Base-by-base conservation (phyloP, 2,797 vertebrate genomes). In the Rhincodon typus region DNA sequence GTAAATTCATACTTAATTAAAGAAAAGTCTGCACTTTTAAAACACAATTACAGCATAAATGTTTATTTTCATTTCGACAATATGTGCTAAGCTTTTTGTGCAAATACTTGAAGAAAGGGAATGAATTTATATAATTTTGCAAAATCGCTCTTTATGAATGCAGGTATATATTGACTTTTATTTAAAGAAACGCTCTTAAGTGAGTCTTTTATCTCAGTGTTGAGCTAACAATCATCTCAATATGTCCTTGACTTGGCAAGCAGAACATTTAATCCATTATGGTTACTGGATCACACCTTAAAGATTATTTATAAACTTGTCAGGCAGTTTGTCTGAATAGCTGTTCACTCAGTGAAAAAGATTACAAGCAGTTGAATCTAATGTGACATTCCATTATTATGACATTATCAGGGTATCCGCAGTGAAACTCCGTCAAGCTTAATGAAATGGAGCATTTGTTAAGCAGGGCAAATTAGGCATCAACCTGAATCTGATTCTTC, bases 401-500 rank as follows among this genome's bases (percentile, higher is more conserved):
- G 66, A 93, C 90, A 93, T 53, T 95, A 95, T 57, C 27, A 95
- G 53, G 46, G 94, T n/a, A 57, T 23, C 90, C 90, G 69, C 90
- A 69, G 90, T 66, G 66, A 93, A 69, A 42, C 62, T 69, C 66
- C 42, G 66, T 27, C 90, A 67, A 69, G 46, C 70, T 95, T 77
- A 95, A 74, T 95, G 94, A 95, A 95, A 95, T 72, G 94, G 4
- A 95, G 15, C 30, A 74, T 95, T 77, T 95, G 72, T 34, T 72
- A 53, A 95, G 50, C 70, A 57, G 70, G 46, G 70, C 38, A 95
- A 95, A 74, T 53, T 95, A 57, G 94, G 62, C 27, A 91, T 91
- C 50, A 34, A 6, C 13, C 15, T 74, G 69, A 30, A 95, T 21
- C 30, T 77, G 70, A 77, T 72, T 94, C 3, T 21, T 53, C 46